Base-by-base conservation (phyloP, 1,140 invertebrate genomes). In the Leptinotarsa undecemlineata region DNA sequence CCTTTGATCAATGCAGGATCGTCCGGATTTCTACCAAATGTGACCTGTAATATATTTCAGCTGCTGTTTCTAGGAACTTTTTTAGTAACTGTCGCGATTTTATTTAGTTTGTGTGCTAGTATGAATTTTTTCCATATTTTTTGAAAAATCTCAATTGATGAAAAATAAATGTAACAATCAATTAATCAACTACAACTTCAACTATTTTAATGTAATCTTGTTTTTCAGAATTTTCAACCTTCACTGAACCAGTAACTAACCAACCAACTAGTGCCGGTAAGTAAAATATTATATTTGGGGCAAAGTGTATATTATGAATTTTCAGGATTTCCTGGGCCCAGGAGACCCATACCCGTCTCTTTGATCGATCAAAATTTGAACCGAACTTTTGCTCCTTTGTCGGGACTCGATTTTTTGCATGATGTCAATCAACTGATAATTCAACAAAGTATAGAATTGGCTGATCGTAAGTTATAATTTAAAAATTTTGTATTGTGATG, bases 371-470 rank as follows among this genome's bases (percentile, higher is more conserved):
- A 87, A 87, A 85, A 85, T 21, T 86, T 82, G 15, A 79, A 81
- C 47, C 81, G 84, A 15, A 85, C 85, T 76, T 88, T 89, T 78
- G 86, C 89, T 51, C 88, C 88, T 2, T 81, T 86, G 33, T 83
- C 87, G 73, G 89, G 89, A 11, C 81, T 90, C 61, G 88, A 89
- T 80, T 89, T 90, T 79, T 85, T 90, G 51, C 86, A 86, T 48
- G 88, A 88, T 4, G 86, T 86, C 4, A 81, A 86, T 71, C 86
- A 84, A 60, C 75, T 90, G 0, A 85, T 86, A 64, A 89, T 90
- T 20, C 88, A 89, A 77, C 89, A 90, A 79, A 89, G 88, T 42
- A 85, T 89, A 5, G 89, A 90, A 82, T 82, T 90, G 3, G 84
- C 82, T 77, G 88, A 89, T 70, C 79, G 89, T 89, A 82, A 86